Evolutionary conservation across 37 sponge, comb jelly and placozoan genomes (phyloP).

Genomic region (Cladorhizidae sp.): DNA sequence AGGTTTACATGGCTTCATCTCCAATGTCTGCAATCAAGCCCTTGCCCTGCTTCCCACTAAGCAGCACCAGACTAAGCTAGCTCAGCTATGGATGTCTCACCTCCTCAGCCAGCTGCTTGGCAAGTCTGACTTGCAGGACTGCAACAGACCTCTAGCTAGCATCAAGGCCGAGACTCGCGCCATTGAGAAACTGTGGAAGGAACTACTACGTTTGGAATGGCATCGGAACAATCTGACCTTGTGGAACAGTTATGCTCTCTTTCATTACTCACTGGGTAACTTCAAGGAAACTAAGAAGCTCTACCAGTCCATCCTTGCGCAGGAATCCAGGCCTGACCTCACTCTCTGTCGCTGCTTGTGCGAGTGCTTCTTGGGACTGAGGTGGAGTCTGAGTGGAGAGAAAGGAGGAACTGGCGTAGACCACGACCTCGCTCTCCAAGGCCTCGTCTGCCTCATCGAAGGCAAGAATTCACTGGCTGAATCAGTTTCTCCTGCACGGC

Average conservation of each 20-base stretch:
- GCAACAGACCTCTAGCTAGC: background rate
- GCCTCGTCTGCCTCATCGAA: conserved; percentile 39
- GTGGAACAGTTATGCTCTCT: conserved; percentile 63
- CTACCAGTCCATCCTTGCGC: conserved; percentile 15
- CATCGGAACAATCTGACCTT: conserved; percentile 57
- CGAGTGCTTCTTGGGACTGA: conserved; percentile 33
- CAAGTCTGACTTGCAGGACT: background rate
- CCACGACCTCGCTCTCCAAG: conserved; percentile 27
- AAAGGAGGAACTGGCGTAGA: background rate
- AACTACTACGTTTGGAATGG: conserved; percentile 36
- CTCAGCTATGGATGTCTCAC: conserved; percentile 40
- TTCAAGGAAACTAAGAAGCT: conserved; percentile 44
- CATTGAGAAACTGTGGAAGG: conserved; percentile 53
- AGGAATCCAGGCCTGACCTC: background rate
- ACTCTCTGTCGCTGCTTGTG: conserved; percentile 11
- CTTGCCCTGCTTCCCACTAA: conserved; percentile 29
- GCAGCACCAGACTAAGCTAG: conserved; percentile 19
- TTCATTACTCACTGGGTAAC: conserved; percentile 51
- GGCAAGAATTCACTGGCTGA: conserved; percentile 9
- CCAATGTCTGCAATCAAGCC: conserved; percentile 55
- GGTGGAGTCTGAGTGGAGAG: background rate
- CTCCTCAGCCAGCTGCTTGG: conserved; percentile 17
- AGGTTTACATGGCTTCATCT: conserved; percentile 20
- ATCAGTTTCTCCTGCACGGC: conserved; percentile 2
- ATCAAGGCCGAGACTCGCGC: conserved; percentile 8